phyloP scores from a whole-genome alignment of 2,113 vertebrate genomes.

The Panthera tigris region DNA sequence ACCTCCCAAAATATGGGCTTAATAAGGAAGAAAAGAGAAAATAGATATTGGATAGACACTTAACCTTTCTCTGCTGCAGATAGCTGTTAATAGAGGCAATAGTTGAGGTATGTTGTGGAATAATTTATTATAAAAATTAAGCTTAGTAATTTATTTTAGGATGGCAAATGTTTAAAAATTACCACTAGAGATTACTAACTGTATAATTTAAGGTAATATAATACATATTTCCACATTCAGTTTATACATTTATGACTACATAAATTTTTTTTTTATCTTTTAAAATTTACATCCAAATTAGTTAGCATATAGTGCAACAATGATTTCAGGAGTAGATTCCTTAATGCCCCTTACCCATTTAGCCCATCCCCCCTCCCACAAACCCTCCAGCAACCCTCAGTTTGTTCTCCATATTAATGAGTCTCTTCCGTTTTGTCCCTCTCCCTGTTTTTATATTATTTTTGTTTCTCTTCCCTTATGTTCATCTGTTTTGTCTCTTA shows the following conservation, averaged over 20 bases:
- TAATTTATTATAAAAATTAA: slow-evolving; percentile 23
- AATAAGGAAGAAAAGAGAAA: background rate
- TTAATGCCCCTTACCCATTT: no score
- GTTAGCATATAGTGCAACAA: no score
- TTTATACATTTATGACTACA: slow-evolving; percentile 26
- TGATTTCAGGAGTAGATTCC: no score
- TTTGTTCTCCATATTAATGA: no score
- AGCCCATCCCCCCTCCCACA: no score
- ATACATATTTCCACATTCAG: background rate
- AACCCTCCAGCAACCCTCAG: no score
- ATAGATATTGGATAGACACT: background rate
- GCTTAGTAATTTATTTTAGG: background rate
- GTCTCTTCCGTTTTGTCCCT: no score
- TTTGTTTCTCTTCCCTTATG: no score
- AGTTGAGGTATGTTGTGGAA: background rate
- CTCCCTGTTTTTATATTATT: no score
- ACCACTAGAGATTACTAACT: background rate
- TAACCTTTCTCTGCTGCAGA: background rate
- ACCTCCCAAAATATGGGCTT: background rate
- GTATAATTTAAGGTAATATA: background rate
- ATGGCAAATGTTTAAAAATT: background rate
- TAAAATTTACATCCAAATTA: no score
- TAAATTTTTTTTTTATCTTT: no score
- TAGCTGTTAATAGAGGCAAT: background rate
- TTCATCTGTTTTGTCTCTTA: no score